Evolutionary conservation across 2,113 vertebrate genomes (phyloP).

Genomic region (Pseudolaguvia tuberculata): DNA sequence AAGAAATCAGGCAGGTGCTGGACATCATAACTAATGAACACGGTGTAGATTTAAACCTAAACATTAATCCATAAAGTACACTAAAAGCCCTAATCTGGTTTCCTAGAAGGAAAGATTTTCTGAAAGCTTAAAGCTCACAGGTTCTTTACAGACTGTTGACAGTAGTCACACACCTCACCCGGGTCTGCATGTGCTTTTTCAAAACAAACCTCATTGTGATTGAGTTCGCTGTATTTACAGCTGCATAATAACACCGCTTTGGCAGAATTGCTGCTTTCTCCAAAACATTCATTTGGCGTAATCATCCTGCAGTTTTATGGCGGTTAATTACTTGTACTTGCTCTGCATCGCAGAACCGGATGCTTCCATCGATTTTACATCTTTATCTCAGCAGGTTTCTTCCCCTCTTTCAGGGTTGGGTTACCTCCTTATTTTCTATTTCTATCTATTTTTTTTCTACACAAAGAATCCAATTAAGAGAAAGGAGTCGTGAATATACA

Average conservation of each 20-base stretch:
- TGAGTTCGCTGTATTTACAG: conserved; percentile 83
- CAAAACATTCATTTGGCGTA: conserved; percentile 92
- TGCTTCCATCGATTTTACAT: conserved; percentile 74
- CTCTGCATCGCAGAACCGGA: conserved; percentile 78
- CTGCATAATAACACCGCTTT: conserved; percentile 89
- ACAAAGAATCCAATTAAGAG: conserved; percentile 87
- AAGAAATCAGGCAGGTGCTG: conserved; percentile 39
- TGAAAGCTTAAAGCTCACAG: background rate
- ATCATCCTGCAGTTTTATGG: conserved; percentile 90
- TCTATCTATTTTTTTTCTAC: conserved; percentile 73
- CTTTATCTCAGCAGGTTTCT: conserved; percentile 80
- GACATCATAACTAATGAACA: conserved; percentile 1
- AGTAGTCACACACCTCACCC: background rate
- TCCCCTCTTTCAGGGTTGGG: conserved; percentile 63
- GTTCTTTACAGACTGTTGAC: background rate
- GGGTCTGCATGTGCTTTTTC: conserved; percentile 22
- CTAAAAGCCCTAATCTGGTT: background rate
- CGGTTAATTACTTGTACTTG: conserved; percentile 91
- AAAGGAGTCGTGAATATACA: conserved; percentile 81
- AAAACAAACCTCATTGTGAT: conserved; percentile 78
- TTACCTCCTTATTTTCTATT: conserved; percentile 52
- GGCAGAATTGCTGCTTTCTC: conserved; percentile 81
- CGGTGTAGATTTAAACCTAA: conserved; percentile 17
- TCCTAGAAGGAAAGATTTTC: background rate
- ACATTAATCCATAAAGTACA: background rate